Percentiles rank a stretch among this genome's conserved stretches.
Evolutionary conservation across 2,888 invertebrate genomes (phyloP).

Genomic region (Deroplatys truncata): DNA sequence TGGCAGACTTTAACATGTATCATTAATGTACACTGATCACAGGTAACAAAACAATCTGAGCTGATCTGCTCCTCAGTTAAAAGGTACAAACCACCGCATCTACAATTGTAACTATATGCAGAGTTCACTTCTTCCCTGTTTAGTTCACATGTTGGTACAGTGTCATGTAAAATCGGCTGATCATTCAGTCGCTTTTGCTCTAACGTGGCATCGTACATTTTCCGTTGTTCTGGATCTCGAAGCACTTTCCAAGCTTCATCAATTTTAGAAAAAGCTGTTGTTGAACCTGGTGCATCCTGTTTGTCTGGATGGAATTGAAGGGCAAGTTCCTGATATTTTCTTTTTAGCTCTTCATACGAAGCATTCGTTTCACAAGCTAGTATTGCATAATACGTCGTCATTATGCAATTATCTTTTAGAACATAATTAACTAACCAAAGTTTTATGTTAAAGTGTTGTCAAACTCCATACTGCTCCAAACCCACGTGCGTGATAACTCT

Average conservation of each 20-base stretch:
- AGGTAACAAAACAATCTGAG: constrained; percentile 54
- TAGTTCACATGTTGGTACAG: constrained; percentile 52
- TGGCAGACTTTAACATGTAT: constrained; percentile 49
- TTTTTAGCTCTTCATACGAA: constrained; percentile 56
- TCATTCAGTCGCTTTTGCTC: constrained; percentile 55
- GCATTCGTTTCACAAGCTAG: constrained; percentile 53
- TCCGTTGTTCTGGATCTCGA: constrained; percentile 55
- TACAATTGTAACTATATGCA: constrained; percentile 55
- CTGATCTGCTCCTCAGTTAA: constrained; percentile 44
- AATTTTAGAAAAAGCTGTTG: constrained; percentile 49
- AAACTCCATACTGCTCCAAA: too few species aligned
- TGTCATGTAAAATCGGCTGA: constrained; percentile 57
- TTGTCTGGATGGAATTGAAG: constrained; percentile 62
- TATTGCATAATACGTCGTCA: constrained; percentile 49
- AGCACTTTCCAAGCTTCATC: constrained; percentile 70
- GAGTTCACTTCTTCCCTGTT: constrained; percentile 42
- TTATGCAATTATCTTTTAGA: neutral
- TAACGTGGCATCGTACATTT: constrained; percentile 61
- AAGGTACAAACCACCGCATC: constrained; percentile 64
- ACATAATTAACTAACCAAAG: too few species aligned
- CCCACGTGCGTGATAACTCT: too few species aligned
- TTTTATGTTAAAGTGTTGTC: too few species aligned
- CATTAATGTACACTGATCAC: constrained; percentile 71
- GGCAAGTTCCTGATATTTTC: constrained; percentile 56
- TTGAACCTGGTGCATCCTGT: constrained; percentile 37